phyloP scores from a whole-genome alignment of 2,888 invertebrate species.

The Melanargia galathea region DNA sequence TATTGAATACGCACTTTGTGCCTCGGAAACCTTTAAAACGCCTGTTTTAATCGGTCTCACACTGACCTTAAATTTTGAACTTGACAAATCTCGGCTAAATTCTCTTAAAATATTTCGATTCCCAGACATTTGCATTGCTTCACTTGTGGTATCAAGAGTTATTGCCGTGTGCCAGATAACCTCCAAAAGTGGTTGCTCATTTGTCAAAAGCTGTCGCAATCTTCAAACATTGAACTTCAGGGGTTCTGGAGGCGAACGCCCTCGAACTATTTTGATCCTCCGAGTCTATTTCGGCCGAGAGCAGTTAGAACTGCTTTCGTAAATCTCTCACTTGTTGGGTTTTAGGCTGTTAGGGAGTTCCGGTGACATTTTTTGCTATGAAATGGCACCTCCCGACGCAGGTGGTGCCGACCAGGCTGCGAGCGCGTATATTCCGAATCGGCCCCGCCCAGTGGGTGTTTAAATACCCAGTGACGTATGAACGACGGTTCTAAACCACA shows the following conservation, averaged over 20 bases:
- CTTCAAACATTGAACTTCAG: slow-evolving; percentile 46
- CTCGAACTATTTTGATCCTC: slow-evolving; percentile 57
- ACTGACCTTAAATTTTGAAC: neutral
- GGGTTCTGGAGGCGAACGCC: slow-evolving; percentile 58
- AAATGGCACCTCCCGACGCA: slow-evolving; percentile 42
- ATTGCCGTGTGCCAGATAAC: neutral
- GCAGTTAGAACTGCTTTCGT: slow-evolving; percentile 17
- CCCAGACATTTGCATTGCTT: neutral
- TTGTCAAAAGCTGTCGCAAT: slow-evolving; percentile 15
- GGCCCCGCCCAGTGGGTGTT: slow-evolving; percentile 64
- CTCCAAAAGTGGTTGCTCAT: neutral
- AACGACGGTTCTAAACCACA: slow-evolving; percentile 46
- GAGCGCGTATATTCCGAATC: slow-evolving; percentile 48
- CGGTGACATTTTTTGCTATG: slow-evolving; percentile 12
- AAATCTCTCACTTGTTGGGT: slow-evolving; percentile 25
- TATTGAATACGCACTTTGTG: neutral
- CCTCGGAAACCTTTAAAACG: neutral
- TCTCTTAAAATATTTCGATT: neutral
- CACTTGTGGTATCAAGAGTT: neutral
- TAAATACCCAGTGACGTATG: slow-evolving; percentile 66
- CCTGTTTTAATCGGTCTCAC: neutral
- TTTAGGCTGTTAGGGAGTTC: slow-evolving; percentile 29
- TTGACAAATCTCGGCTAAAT: neutral
- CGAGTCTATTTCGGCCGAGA: slow-evolving; percentile 57
- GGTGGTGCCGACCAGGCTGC: slow-evolving; percentile 69